phyloP scores from a whole-genome alignment of 2,797 vertebrate species.

The Dendrocincla fuliginosa region DNA sequence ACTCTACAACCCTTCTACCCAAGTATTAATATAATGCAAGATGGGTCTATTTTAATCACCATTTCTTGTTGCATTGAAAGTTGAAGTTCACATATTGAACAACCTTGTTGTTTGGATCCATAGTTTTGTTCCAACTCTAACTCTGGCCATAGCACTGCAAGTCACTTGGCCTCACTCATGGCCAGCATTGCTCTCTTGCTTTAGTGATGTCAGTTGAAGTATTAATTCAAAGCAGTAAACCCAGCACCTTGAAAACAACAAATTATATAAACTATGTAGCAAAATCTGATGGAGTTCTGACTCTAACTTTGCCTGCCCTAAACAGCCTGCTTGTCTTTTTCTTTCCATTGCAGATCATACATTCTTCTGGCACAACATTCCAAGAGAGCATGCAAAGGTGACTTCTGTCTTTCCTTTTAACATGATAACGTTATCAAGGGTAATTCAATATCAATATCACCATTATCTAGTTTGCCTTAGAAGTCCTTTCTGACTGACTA shows the following conservation, averaged over 20 bases:
- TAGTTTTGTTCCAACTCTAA: background rate
- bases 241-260: background rate
- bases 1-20: background rate
- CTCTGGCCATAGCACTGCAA: accelerated
- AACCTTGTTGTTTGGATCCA: background rate
- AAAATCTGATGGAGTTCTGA: background rate
- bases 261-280: background rate
- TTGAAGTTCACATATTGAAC: background rate
- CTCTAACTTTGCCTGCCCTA: background rate
- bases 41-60: background rate
- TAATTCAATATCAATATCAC: background rate
- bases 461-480: background rate
- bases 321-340: background rate
- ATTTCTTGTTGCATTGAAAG: background rate
- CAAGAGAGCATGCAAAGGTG: background rate
- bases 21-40: background rate
- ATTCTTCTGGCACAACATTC: background rate
- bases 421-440: background rate
- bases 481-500: background rate
- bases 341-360: background rate
- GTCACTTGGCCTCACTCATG: background rate
- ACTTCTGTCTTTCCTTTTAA: background rate
- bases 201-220: background rate
- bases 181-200: background rate
- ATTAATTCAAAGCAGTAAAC: background rate